Evolutionary conservation across 2,113 vertebrate genomes (phyloP).

Genomic region (Microtus oregoni): DNA sequence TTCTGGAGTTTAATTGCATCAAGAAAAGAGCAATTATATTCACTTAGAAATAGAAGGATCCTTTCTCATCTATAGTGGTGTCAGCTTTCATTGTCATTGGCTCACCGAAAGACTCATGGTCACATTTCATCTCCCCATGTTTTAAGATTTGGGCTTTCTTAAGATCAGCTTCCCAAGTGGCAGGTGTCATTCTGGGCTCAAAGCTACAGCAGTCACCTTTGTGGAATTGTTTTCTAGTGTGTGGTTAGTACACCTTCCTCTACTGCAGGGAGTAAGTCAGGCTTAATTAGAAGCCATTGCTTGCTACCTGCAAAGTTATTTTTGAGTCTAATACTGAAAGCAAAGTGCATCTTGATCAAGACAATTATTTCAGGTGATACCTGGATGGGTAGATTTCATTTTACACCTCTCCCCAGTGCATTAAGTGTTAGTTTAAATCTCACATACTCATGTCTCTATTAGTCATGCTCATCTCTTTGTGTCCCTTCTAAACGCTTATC

Average conservation of each 20-base stretch:
- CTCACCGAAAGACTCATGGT: neutral
- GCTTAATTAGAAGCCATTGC: neutral
- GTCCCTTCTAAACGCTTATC: neutral
- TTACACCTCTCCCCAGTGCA: neutral
- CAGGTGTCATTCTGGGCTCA: neutral
- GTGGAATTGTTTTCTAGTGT: neutral
- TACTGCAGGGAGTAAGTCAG: neutral
- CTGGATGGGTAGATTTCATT: neutral
- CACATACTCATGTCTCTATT: neutral
- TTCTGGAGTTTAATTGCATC: slow-evolving; percentile 44
- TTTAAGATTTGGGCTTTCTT: neutral
- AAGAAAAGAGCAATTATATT: slow-evolving; percentile 27
- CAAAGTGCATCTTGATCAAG: slow-evolving; percentile 5
- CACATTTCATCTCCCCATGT: neutral
- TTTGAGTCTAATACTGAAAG: neutral
- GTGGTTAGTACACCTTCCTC: neutral
- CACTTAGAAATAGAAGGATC: slow-evolving; percentile 1
- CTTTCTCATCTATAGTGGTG: neutral
- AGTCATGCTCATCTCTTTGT: neutral
- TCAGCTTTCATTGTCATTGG: neutral
- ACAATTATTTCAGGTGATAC: neutral
- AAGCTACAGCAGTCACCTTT: neutral
- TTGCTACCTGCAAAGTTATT: neutral
- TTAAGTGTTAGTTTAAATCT: slow-evolving; percentile 7
- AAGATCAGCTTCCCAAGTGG: neutral